Evolutionary conservation across 2,888 invertebrate genomes (phyloP), one percentile per base, ranked within the genome.

Genomic region (Drosophila differens): DNA sequence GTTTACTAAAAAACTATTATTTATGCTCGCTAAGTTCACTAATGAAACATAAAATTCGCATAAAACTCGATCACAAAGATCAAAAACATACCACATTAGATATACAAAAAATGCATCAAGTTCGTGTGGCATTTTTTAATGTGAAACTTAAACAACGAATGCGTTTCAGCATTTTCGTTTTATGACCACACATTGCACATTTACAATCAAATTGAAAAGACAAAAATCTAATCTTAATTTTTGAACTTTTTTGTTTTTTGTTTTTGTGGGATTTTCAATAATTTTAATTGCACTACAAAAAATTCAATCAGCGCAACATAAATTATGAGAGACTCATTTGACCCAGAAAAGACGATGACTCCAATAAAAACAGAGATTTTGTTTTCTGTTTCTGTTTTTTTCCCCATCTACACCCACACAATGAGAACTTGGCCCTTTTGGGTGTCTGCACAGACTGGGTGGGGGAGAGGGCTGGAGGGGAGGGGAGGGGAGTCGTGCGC

Each of bases 291-390:
- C 79, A 57, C 70, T 76, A 74, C 86, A 71, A 76, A 82, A 75
- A 86, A 86, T 82, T 76, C 86, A 85, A 85, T 89, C 84, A 82
- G 84, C 62, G 86, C 82, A 62, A 76, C 85, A 89, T 86, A 85
- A 85, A 89, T 89, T 86, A 88, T 83, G 69, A 73, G 53, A 71
- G 64, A 33, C 60, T 22, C 67, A 70, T 70, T 74, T 85, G 85
- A 85, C 85, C 85, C 89, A 85, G 86, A 85, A 85, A 83, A 66
- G 77, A 69, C 70, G 81, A 71, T 81, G 80, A 82, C 78, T 84
- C 70, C 57, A 84, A 84, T 85, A 81, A 85, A 88, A 83, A 67
- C 74, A 71, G 74, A 74, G 85, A 85, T 86, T 83, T 79, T 77
- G 25, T 63, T 53, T 63, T 60, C 58, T 47, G 16, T 25, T 16